phyloP scores from a whole-genome alignment of 1,140 invertebrate genomes.

The Araneus ventricosus region DNA sequence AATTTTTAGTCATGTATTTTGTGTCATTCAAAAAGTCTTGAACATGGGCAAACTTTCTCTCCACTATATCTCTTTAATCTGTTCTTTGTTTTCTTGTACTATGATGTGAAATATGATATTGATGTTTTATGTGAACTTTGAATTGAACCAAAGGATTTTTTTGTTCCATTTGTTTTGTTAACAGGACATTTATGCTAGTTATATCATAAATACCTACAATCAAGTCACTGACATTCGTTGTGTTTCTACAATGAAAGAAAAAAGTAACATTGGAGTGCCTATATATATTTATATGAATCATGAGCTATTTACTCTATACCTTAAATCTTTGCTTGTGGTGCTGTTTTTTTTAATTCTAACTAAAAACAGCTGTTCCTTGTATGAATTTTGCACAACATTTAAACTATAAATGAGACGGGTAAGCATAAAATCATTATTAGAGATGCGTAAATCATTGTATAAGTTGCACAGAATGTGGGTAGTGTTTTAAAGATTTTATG shows the following conservation, averaged over 20 bases:
- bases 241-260: slow-evolving; percentile 43
- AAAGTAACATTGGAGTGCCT: slow-evolving; percentile 53
- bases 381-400: slow-evolving; percentile 49
- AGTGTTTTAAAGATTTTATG: not conserved
- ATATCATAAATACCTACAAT: not conserved
- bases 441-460: too few relatives aligned
- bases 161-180: not conserved
- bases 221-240: slow-evolving; percentile 47
- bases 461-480: not conserved
- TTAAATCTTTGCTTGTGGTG: slow-evolving; percentile 58
- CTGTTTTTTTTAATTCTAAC: slow-evolving; percentile 52
- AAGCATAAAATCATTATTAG: not conserved
- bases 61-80: slow-evolving; percentile 25
- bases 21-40: slow-evolving; percentile 34
- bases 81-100: not conserved
- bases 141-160: slow-evolving; percentile 49
- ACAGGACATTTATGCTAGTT: slow-evolving; percentile 1
- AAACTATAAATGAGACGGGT: slow-evolving; percentile 22
- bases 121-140: not conserved
- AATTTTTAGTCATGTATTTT: slow-evolving; percentile 61
- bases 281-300: slow-evolving; percentile 27
- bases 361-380: slow-evolving; percentile 61
- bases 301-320: slow-evolving; percentile 50
- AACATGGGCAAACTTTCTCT: not conserved
- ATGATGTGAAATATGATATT: slow-evolving; percentile 21